Conservation (phyloP, 2,888 invertebrate genomes). For the Leptinotarsa tumamoca region DNA sequence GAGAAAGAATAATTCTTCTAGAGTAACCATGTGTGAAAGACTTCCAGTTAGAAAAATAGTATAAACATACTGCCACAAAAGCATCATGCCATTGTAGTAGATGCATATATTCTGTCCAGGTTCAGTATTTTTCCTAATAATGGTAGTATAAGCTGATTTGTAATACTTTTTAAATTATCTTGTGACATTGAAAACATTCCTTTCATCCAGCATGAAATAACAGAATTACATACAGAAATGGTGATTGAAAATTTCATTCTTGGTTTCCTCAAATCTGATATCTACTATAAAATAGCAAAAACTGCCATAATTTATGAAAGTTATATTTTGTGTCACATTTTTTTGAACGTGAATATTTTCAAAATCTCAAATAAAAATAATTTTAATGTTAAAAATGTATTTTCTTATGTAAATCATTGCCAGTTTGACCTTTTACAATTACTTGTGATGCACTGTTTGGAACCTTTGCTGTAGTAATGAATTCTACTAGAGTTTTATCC, state of each 20-base stretch:
- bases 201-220: background rate
- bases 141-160: background rate
- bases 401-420: too few relatives aligned
- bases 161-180: background rate
- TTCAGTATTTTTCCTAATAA: background rate
- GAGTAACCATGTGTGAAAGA: background rate
- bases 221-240: background rate
- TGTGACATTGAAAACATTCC: background rate
- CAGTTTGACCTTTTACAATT: too few relatives aligned
- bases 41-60: conserved; percentile 1
- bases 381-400: background rate
- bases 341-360: background rate
- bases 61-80: background rate
- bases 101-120: conserved; percentile 7
- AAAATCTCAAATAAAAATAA: background rate
- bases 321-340: background rate
- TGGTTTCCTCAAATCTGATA: background rate
- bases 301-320: background rate
- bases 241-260: background rate
- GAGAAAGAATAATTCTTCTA: background rate
- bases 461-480: too few relatives aligned
- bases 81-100: background rate
- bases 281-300: background rate
- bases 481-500: too few relatives aligned
- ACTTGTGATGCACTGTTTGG: too few relatives aligned